phyloP scores from a whole-genome alignment of 37 sponge, comb jelly and placozoan genomes.

The Spongia lamella region DNA sequence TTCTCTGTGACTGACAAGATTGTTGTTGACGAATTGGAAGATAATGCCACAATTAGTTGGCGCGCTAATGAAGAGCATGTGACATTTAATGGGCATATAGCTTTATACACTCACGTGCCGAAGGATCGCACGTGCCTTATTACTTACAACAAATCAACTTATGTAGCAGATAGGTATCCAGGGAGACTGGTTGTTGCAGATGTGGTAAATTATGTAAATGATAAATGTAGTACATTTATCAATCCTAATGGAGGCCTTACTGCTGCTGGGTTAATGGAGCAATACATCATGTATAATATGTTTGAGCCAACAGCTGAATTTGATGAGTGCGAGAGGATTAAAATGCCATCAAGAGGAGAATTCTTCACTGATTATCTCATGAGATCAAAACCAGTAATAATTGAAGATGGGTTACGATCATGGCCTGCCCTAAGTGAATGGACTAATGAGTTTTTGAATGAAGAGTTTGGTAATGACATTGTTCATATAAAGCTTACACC shows the following conservation, averaged over 20 bases:
- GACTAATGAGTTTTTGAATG: constrained; percentile 44
- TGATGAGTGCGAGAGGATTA: constrained; percentile 38
- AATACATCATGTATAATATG: constrained; percentile 44
- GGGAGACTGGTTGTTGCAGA: constrained; percentile 14
- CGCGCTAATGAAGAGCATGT: too few relatives aligned
- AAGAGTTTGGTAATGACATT: constrained; percentile 36
- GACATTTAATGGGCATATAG: background rate
- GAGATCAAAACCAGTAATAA: constrained; percentile 72
- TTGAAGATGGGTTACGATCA: constrained; percentile 34
- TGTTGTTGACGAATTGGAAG: too few relatives aligned
- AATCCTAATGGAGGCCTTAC: constrained; percentile 31
- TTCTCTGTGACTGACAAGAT: too few relatives aligned
- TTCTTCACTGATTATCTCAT: constrained; percentile 54
- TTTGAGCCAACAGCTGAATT: constrained; percentile 7
- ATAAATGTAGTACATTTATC: constrained; percentile 58
- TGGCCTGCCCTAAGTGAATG: constrained; percentile 77
- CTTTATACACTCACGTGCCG: constrained; percentile 26
- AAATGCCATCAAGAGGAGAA: constrained; percentile 23
- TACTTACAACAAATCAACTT: constrained; percentile 10
- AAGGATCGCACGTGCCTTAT: constrained; percentile 54
- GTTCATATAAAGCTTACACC: constrained; percentile 72
- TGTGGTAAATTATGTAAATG: constrained; percentile 61
- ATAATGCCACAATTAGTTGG: too few relatives aligned
- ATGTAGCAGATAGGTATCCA: constrained; percentile 30
- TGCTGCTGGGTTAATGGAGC: constrained; percentile 30